A percentile compares a stretch with the other conserved stretches of the same genome.
phyloP scores from a whole-genome alignment of 2,888 invertebrate genomes.

The Glyphotaelius pellucidus region DNA sequence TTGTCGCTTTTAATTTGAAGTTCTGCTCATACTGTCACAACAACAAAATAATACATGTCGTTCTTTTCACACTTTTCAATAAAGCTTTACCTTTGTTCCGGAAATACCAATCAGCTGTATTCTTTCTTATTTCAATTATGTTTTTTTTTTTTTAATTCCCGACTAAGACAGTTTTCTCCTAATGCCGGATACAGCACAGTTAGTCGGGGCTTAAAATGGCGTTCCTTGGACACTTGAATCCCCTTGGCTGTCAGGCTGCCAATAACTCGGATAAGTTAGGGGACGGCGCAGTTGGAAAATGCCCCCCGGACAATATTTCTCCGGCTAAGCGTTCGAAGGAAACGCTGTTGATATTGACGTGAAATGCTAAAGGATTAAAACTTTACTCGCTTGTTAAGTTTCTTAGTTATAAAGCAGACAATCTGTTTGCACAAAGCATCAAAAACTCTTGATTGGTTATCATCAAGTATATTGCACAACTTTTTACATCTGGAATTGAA shows the following conservation, averaged over 20 bases:
- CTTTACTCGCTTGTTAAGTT: neutral
- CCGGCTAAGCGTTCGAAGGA: neutral
- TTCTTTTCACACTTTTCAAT: neutral
- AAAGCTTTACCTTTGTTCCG: neutral
- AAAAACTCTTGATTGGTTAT: neutral
- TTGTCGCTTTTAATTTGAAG: neutral
- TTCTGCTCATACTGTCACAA: neutral
- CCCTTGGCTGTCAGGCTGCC: conserved; percentile 56
- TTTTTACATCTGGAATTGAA: neutral
- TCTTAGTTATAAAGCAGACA: neutral
- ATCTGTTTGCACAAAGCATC: neutral
- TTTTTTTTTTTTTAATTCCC: neutral
- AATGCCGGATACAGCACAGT: conserved; percentile 13
- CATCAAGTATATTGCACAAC: neutral
- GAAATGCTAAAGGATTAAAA: neutral
- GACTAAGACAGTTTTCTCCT: conserved; percentile 21
- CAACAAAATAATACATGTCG: neutral
- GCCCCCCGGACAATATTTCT: conserved; percentile 42
- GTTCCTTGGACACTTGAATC: conserved; percentile 48
- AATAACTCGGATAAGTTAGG: conserved; percentile 47
- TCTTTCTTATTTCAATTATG: neutral
- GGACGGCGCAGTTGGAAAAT: conserved; percentile 57
- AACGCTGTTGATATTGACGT: neutral
- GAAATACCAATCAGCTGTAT: neutral
- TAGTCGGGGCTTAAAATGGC: conserved; percentile 14